phyloP scores from a whole-genome alignment of 2,797 vertebrate genomes.

The Coregonus suidteri region DNA sequence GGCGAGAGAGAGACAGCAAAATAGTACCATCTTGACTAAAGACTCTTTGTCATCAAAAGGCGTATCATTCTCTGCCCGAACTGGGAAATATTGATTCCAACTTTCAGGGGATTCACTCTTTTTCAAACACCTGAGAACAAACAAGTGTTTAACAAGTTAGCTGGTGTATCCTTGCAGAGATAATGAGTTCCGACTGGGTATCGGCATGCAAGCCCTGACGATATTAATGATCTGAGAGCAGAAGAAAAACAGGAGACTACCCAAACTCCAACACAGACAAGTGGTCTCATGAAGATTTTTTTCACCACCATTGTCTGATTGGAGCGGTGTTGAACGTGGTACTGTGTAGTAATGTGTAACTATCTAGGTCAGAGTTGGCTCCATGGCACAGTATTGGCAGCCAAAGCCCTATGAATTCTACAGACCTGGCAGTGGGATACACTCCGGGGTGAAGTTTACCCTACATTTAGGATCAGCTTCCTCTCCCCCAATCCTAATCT shows the following conservation, averaged over 20 bases:
- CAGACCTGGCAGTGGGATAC: slow-evolving; percentile 23
- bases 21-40: not conserved
- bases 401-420: slow-evolving; percentile 18
- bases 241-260: not conserved
- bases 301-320: not conserved
- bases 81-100: not conserved
- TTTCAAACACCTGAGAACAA: not conserved
- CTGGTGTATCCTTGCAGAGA: not conserved
- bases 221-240: not conserved
- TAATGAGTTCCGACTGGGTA: not conserved
- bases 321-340: not conserved
- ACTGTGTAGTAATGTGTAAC: not conserved
- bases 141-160: too few species aligned
- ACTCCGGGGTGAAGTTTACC: not conserved
- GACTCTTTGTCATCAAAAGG: not conserved
- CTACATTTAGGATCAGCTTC: too few species aligned
- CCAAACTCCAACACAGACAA: not conserved
- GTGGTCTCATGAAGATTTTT: not conserved
- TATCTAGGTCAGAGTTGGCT: not conserved
- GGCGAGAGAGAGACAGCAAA: not conserved
- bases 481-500: too few species aligned
- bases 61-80: not conserved
- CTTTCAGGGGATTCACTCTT: not conserved
- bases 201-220: not conserved
- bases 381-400: not conserved